Evolutionary conservation across 2,797 vertebrate genomes (phyloP).

Genomic region (Aplochiton taeniatus): DNA sequence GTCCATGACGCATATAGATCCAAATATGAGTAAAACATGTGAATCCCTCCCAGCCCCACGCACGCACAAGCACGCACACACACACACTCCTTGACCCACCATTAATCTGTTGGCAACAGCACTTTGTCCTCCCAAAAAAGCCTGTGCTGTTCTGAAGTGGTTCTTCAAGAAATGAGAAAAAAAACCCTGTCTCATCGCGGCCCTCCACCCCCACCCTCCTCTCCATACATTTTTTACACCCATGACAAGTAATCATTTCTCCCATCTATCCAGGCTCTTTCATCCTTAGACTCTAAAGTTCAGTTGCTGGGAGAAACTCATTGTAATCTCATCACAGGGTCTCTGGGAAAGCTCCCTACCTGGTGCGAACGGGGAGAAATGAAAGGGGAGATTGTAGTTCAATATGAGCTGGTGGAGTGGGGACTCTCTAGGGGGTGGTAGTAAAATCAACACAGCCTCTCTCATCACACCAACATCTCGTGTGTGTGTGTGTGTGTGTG

Average conservation of each 20-base stretch:
- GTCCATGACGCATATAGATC: constrained; percentile 35
- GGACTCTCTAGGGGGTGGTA: constrained; percentile 53
- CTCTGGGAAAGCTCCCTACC: constrained; percentile 70
- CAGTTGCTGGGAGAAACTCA: constrained; percentile 67
- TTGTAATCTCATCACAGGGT: constrained; percentile 74
- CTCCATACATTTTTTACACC: constrained; percentile 69
- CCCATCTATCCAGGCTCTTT: constrained; percentile 73
- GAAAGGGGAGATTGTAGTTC: constrained; percentile 71
- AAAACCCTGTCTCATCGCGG: constrained; percentile 60
- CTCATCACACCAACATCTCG: constrained; percentile 65
- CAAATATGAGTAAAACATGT: constrained; percentile 2
- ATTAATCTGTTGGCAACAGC: constrained; percentile 71
- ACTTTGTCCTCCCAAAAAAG: constrained; percentile 68
- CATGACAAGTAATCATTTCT: constrained; percentile 78
- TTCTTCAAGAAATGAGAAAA: constrained; percentile 44
- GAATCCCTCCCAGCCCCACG: constrained; percentile 51
- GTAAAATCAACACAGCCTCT: constrained; percentile 61
- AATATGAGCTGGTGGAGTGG: constrained; percentile 48
- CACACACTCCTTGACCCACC: constrained; percentile 14
- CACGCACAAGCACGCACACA: constrained; percentile 44
- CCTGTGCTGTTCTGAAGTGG: constrained; percentile 68
- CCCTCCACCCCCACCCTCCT: constrained; percentile 53
- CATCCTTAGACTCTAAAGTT: constrained; percentile 72
- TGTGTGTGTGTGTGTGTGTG: constrained; percentile 31
- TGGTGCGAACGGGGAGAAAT: constrained; percentile 66